Evolutionary conservation across 1,140 invertebrate species (phyloP).

Genomic region (Dolichoris vasculosae): DNA sequence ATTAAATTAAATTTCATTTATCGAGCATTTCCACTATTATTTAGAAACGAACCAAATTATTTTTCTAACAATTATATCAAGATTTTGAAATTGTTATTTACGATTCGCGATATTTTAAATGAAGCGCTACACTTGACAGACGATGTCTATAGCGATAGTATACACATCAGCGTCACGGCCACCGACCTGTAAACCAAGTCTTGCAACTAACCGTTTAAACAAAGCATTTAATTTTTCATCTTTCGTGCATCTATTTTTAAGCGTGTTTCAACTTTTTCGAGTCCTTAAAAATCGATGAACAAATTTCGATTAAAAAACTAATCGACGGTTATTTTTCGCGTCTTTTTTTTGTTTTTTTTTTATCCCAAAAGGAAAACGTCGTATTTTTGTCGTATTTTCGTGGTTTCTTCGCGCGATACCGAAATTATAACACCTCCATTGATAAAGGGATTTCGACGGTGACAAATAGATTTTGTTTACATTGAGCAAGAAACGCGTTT

Average conservation of each 20-base stretch:
- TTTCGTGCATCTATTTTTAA: not conserved
- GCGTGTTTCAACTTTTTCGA: not conserved
- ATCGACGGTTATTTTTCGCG: too few species aligned
- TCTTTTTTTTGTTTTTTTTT: not conserved
- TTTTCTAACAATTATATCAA: not conserved
- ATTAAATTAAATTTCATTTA: too few species aligned
- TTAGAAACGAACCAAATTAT: not conserved
- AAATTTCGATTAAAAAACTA: too few species aligned
- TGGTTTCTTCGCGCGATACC: too few species aligned
- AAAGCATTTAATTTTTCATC: not conserved
- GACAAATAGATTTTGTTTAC: too few species aligned
- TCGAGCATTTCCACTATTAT: too few species aligned
- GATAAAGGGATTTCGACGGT: too few species aligned
- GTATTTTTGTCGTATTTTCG: not conserved
- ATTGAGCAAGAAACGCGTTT: too few species aligned
- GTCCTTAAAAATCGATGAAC: too few species aligned
- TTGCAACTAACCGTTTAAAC: not conserved
- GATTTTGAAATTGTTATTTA: not conserved
- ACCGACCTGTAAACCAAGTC: constrained; percentile 11
- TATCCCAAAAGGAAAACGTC: not conserved
- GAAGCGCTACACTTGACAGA: not conserved
- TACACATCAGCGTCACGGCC: not conserved
- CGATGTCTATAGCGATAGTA: not conserved
- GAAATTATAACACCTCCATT: too few species aligned
- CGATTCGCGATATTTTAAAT: not conserved